phyloP scores from a whole-genome alignment of 2,797 vertebrate species.

The Gobionotothen gibberifrons region DNA sequence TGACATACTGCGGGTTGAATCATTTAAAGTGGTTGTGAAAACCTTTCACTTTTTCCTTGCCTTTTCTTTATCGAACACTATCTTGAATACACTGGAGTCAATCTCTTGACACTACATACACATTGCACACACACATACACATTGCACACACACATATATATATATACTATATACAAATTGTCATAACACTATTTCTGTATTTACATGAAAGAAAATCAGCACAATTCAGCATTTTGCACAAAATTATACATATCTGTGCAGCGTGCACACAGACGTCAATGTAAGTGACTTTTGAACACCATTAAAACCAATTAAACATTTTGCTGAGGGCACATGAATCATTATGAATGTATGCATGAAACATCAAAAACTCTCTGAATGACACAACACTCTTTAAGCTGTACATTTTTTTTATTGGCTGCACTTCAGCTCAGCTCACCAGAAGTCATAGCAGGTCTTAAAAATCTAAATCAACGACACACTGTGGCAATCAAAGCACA shows the following conservation, averaged over 20 bases:
- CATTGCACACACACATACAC: background rate
- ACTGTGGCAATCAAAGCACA: conserved; percentile 48
- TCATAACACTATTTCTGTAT: no score
- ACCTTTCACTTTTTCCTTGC: background rate
- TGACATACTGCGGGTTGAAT: background rate
- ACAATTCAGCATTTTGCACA: no score
- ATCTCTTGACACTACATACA: background rate
- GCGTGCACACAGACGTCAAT: no score
- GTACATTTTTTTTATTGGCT: background rate
- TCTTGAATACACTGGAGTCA: background rate
- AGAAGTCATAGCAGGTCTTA: conserved; percentile 15
- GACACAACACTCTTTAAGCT: background rate
- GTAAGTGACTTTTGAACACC: background rate
- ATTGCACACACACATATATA: background rate
- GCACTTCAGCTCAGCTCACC: conserved; percentile 14
- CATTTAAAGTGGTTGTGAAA: background rate
- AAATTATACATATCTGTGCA: no score
- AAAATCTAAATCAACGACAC: conserved; percentile 28
- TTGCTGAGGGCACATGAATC: background rate
- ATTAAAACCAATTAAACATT: background rate
- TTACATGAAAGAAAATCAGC: no score
- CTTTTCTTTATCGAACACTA: background rate
- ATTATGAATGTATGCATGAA: no score
- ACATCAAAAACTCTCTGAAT: background rate
- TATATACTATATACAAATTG: no score